These are phyloP conservation scores for Amblyornis subalaris DNA, from an alignment of 2,113 vertebrate genomes.

Conservation along the genomic window DNA sequence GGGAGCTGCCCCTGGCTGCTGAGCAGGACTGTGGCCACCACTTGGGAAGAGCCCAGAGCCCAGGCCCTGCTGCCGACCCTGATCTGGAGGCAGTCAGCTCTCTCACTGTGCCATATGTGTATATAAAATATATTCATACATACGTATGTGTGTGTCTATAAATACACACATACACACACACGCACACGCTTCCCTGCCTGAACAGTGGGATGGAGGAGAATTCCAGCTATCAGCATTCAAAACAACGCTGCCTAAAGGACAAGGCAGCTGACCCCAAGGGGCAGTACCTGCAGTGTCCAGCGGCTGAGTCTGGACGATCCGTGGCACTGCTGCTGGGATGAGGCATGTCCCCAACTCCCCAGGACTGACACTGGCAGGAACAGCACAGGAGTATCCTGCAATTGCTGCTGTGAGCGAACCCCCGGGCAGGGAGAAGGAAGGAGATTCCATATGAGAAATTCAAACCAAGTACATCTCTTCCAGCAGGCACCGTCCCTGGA, in stretches of 20 bases:
- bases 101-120: accelerated
- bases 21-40: accelerated
- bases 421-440: not conserved
- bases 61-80: not conserved
- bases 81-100: not conserved
- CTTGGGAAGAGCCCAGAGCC: not conserved
- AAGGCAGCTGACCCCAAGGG: not conserved
- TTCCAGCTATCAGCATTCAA: accelerated
- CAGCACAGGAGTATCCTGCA: accelerated
- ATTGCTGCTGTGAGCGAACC: accelerated
- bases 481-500: not conserved
- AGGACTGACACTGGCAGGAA: accelerated
- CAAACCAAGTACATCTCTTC: accelerated
- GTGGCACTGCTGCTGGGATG: not conserved
- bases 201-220: accelerated
- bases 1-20: not conserved
- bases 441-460: accelerated
- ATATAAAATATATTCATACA: not conserved
- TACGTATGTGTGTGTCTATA: not conserved
- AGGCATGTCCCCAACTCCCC: accelerated
- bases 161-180: not conserved
- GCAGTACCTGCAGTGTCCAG: not conserved
- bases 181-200: accelerated
- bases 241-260: not conserved
- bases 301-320: not conserved